Evolutionary conservation across 1,140 invertebrate species (phyloP).

Genomic region (Drosophila takahashii): DNA sequence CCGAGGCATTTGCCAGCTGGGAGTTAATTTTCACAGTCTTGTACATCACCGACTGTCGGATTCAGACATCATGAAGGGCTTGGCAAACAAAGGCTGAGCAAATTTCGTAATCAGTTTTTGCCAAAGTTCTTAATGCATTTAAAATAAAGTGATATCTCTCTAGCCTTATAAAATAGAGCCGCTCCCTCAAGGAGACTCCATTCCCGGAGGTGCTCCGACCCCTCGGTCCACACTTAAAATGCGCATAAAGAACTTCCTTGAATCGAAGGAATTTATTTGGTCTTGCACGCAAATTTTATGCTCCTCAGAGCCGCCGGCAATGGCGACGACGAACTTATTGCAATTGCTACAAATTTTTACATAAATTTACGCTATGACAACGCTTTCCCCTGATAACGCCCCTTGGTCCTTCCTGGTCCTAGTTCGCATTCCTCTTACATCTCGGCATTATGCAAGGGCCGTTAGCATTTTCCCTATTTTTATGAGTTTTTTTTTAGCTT

Average conservation of each 20-base stretch:
- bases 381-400: background rate
- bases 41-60: conserved; percentile 38
- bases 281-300: conserved; percentile 55
- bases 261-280: conserved; percentile 66
- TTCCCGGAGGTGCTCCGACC: background rate
- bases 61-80: conserved; percentile 65
- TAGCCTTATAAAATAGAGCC: conserved; percentile 10
- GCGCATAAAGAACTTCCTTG: conserved; percentile 48
- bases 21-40: conserved; percentile 66
- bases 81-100: conserved; percentile 52
- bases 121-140: conserved; percentile 72
- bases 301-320: conserved; percentile 27
- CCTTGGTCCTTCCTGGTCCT: background rate
- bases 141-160: conserved; percentile 50
- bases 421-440: conserved; percentile 18
- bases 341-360: conserved; percentile 80
- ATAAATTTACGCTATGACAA: conserved; percentile 76
- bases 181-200: no score
- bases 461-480: conserved; percentile 62
- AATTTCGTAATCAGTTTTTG: conserved; percentile 70
- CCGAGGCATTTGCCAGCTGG: conserved; percentile 64
- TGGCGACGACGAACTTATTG: conserved; percentile 63
- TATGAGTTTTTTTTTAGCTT: conserved; percentile 67
- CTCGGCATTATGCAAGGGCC: conserved; percentile 61
- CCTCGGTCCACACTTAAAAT: conserved; percentile 47